Evolutionary conservation across 1,140 invertebrate species (phyloP).

Genomic region (Brachystomella parvula): DNA sequence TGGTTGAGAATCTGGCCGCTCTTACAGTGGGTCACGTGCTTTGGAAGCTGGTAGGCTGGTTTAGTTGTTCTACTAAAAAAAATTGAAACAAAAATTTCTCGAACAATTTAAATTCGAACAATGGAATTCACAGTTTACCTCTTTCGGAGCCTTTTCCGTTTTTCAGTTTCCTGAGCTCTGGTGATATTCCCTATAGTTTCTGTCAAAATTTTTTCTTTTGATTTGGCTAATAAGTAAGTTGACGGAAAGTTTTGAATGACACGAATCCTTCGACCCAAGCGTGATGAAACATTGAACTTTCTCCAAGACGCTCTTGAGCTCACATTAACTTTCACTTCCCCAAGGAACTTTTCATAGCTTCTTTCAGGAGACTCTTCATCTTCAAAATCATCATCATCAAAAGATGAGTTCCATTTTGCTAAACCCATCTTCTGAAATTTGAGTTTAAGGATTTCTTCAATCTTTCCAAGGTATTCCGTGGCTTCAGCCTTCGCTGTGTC

Average conservation of each 20-base stretch:
- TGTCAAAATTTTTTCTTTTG: too few species aligned
- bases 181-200: too few species aligned
- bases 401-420: neutral
- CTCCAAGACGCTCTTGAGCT: neutral
- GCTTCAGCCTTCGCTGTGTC: neutral
- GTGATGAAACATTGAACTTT: neutral
- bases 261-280: neutral
- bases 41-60: neutral
- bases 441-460: neutral
- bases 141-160: too few species aligned
- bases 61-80: neutral
- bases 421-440: neutral
- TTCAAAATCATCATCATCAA: neutral
- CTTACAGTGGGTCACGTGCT: neutral
- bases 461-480: neutral
- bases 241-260: neutral
- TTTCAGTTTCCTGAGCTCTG: too few species aligned
- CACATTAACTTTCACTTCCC: conserved; percentile 2
- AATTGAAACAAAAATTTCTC: neutral
- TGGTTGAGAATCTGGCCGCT: neutral
- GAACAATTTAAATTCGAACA: neutral
- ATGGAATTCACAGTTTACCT: too few species aligned
- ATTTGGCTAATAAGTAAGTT: too few species aligned
- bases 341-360: neutral
- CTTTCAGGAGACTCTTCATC: neutral